Percentiles rank a stretch among this genome's conserved stretches.
These are phyloP conservation scores for Erythrolamprus reginae DNA, from an alignment of 2,113 vertebrate genomes.

Conservation along the genomic window DNA sequence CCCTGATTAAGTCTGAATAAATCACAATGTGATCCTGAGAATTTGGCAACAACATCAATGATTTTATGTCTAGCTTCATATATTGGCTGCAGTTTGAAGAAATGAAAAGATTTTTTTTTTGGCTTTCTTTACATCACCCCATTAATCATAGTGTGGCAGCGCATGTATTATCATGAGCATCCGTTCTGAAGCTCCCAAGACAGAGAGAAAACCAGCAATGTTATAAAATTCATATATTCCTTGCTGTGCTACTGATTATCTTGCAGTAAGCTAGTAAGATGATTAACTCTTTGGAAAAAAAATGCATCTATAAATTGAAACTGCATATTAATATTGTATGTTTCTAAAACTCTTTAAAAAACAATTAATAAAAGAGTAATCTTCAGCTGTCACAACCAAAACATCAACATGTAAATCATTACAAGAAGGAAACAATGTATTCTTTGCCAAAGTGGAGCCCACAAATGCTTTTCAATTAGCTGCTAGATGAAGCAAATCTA, in stretches of 20 bases:
- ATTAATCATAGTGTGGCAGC: constrained; percentile 64
- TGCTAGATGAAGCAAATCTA: constrained; percentile 3
- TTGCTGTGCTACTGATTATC: constrained; percentile 43
- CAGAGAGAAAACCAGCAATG: constrained; percentile 53
- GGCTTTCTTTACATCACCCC: constrained; percentile 60
- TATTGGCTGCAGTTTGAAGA: constrained; percentile 50
- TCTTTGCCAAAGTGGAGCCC: constrained; percentile 52
- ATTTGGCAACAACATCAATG: constrained; percentile 58
- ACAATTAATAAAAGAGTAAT: constrained; percentile 41
- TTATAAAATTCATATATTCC: constrained; percentile 54
- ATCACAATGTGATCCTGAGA: constrained; percentile 60
- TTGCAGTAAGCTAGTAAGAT: constrained; percentile 48
- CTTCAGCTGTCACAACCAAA: constrained; percentile 45
- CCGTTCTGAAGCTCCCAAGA: constrained; percentile 49
- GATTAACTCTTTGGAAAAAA: constrained; percentile 49
- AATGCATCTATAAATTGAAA: constrained; percentile 42
- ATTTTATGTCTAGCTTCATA: constrained; percentile 64
- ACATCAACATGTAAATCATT: constrained; percentile 52
- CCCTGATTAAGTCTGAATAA: constrained; percentile 61
- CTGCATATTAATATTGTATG: constrained; percentile 33
- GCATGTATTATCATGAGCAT: constrained; percentile 41
- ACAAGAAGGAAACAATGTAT: constrained; percentile 39
- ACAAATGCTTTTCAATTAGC: constrained; percentile 52
- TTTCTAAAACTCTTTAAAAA: constrained; percentile 54
- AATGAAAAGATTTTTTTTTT: constrained; percentile 41